Conservation (phyloP, 2,888 invertebrate genomes). For the Oithona nana region DNA sequence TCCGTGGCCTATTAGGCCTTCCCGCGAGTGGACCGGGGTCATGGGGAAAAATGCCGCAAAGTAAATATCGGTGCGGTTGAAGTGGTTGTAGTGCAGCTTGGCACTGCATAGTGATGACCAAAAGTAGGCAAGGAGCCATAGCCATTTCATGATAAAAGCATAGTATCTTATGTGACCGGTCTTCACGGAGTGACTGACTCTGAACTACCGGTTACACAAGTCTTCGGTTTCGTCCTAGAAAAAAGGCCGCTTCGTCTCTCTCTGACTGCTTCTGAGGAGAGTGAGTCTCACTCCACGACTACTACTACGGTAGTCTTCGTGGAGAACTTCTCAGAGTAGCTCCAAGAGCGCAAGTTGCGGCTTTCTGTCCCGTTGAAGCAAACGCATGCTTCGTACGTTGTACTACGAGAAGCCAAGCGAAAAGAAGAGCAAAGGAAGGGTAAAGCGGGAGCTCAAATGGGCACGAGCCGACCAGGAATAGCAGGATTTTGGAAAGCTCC, state of each 20-base stretch:
- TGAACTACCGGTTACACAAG: no score
- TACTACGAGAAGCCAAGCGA: neutral
- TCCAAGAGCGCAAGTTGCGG: neutral
- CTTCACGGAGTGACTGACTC: no score
- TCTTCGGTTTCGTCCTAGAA: no score
- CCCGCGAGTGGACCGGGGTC: slow-evolving; percentile 49
- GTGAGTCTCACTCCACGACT: neutral
- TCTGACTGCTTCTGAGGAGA: neutral
- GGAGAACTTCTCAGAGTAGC: neutral
- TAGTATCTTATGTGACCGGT: no score
- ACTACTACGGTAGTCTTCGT: neutral
- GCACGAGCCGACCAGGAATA: neutral
- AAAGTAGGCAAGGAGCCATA: no score
- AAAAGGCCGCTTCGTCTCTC: neutral
- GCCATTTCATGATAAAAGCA: no score
- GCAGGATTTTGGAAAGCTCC: neutral
- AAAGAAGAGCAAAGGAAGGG: neutral
- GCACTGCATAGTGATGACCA: neutral
- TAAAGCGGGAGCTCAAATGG: neutral
- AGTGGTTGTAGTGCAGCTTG: neutral
- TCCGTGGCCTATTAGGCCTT: slow-evolving; percentile 55
- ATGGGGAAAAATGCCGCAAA: slow-evolving; percentile 84
- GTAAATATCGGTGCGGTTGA: slow-evolving; percentile 46
- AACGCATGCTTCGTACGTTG: neutral
- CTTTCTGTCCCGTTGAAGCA: no score